phyloP scores from a whole-genome alignment of 2,797 vertebrate genomes.

The Halcyon leucocephala region DNA sequence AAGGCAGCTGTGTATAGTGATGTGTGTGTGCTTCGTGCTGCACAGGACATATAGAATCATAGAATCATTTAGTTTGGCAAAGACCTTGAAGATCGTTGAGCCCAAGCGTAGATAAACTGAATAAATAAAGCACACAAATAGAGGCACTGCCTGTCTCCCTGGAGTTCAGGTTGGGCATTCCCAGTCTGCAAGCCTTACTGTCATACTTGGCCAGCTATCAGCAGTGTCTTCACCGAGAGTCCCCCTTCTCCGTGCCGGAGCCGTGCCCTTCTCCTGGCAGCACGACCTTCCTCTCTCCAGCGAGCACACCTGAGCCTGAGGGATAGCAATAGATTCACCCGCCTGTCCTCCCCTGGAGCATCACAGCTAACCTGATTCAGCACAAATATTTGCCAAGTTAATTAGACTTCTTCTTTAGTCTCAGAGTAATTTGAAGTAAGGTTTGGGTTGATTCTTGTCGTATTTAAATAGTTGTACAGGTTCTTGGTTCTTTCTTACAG shows the following conservation, averaged over 20 bases:
- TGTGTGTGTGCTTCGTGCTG: not conserved
- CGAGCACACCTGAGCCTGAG: not conserved
- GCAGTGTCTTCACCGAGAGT: not conserved
- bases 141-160: accelerated
- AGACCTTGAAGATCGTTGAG: not conserved
- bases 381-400: conserved; percentile 50
- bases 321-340: not conserved
- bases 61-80: not conserved
- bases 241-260: not conserved
- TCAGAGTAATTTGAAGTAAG: not conserved
- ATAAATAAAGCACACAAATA: not conserved
- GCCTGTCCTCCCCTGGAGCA: not conserved
- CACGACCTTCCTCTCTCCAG: not conserved
- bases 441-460: not conserved
- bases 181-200: not conserved
- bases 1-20: not conserved
- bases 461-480: not conserved
- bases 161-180: not conserved
- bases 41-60: not conserved
- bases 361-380: not conserved
- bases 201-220: not conserved
- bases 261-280: not conserved
- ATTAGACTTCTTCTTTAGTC: not conserved
- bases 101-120: not conserved
- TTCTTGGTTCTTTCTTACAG: not conserved